Percentiles rank a stretch among this genome's conserved stretches.
Evolutionary conservation across 2,888 invertebrate species (phyloP).

Genomic region (Lithophane semibrunnea): DNA sequence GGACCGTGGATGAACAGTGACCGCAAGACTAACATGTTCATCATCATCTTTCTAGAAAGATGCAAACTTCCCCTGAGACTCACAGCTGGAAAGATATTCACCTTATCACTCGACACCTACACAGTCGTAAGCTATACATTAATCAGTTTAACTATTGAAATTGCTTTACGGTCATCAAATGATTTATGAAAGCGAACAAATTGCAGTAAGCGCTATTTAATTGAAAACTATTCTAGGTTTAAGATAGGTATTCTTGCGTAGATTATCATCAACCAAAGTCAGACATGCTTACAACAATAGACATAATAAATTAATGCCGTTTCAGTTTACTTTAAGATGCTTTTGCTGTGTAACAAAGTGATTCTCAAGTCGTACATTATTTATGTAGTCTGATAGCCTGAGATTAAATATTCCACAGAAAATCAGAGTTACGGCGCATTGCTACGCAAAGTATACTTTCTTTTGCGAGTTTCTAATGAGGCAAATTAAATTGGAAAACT

Average conservation of each 20-base stretch:
- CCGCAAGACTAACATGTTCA: conserved; percentile 77
- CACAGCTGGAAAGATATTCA: conserved; percentile 89
- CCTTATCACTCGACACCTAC: conserved; percentile 88
- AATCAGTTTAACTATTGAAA: background rate
- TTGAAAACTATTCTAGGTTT: conserved; percentile 13
- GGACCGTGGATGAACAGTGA: conserved; percentile 86
- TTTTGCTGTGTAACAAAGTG: conserved; percentile 53
- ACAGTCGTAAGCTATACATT: conserved; percentile 82
- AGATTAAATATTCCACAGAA: conserved; percentile 52
- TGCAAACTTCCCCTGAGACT: conserved; percentile 88
- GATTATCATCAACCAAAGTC: conserved; percentile 36
- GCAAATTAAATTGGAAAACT: conserved; percentile 48
- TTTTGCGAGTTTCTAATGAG: conserved; percentile 43
- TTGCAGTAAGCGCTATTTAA: conserved; percentile 33
- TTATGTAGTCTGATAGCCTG: conserved; percentile 55
- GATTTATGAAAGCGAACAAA: conserved; percentile 37
- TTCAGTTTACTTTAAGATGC: conserved; percentile 48
- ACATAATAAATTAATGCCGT: conserved; percentile 45
- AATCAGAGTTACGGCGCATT: conserved; percentile 13
- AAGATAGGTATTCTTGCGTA: conserved; percentile 20
- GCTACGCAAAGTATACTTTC: conserved; percentile 34
- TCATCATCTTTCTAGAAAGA: conserved; percentile 87
- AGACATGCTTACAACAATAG: conserved; percentile 41
- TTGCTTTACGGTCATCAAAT: conserved; percentile 3
- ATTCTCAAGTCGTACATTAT: conserved; percentile 57